phyloP scores from a whole-genome alignment of 2,113 vertebrate species.

The Calidris pygmaea region DNA sequence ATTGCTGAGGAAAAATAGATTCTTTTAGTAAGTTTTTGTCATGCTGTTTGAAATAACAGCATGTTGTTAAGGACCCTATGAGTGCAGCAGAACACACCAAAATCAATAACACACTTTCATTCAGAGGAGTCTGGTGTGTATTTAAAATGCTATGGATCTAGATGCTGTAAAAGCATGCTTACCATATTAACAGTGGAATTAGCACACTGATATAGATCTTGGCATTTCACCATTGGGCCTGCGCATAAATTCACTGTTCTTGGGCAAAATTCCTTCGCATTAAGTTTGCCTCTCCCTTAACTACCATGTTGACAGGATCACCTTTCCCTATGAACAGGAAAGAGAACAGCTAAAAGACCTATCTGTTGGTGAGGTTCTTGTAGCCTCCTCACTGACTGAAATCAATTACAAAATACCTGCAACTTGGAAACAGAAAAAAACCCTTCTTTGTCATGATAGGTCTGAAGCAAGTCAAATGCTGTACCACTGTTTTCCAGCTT shows the following conservation, averaged over 20 bases:
- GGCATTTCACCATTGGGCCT: neutral
- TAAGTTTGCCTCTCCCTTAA: neutral
- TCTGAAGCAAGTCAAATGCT: neutral
- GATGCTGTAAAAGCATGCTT: neutral
- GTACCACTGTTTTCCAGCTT: neutral
- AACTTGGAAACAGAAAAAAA: neutral
- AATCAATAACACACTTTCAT: neutral
- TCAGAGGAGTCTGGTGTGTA: neutral
- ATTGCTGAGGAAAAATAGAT: neutral
- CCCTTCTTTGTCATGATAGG: neutral
- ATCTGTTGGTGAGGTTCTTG: neutral
- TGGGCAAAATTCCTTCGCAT: neutral
- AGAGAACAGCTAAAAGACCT: neutral
- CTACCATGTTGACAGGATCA: neutral
- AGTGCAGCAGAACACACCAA: neutral
- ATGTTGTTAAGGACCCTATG: neutral
- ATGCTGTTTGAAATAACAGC: constrained; percentile 1
- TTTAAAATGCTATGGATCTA: neutral
- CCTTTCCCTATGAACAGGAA: neutral
- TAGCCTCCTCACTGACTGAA: neutral
- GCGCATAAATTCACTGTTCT: neutral
- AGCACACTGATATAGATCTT: neutral
- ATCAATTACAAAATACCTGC: neutral
- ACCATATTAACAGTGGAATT: neutral
- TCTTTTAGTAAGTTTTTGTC: neutral